Base-by-base conservation (phyloP, 2,113 vertebrate species). In the Merops nubicus region DNA sequence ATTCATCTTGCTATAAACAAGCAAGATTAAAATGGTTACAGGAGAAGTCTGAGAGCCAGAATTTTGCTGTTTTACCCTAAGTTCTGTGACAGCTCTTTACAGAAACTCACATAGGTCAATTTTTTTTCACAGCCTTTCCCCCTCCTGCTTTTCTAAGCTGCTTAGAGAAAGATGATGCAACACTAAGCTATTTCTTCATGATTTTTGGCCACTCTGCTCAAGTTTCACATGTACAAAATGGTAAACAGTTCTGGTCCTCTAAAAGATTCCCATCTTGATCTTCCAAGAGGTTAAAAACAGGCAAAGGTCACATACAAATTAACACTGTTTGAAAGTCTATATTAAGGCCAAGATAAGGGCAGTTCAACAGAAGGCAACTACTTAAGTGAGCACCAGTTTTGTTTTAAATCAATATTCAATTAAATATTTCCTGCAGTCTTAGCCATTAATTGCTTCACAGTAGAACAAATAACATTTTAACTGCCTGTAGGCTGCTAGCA, bases 391-490 rank as follows among this genome's bases (percentile, higher is more conserved):
- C 72, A 95, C 60, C 77, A 81, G 33, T 75, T 97, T 95, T 88
- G 90, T 60, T 96, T 97, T 88, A 97, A 98, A 97, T 98, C 97
- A 97, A 97, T 97, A 97, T 78, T 79, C 91, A 97, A 87, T 98
- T 97, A 98, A 98, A 97, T 89, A 96, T 94, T 97, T 97, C 96
- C 94, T 89, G 16, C 47, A 89, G 65, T 91, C 94, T 89, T 94
- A 64, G 67, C 47, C 88, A 94, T 95, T 97, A 97, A 97, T 94
- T 97, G 92, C 79, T 94, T 91, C 83, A 83, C 65, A 92, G 85
- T 40, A 86, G 83, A 95, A 94, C 84, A 96, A 96, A 86, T 81
- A 96, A 91, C 83, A 92, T 89, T 89, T 96, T 94, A 97, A 95
- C 81, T 85, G 63, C 81, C 95, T 93, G 48, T 38, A 94, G 69